Evolutionary conservation across 2,113 vertebrate genomes (phyloP).

Genomic region (chimpanzee (Pan troglodytes)): NHGRI_mPanTro3-v2.1_pri NC_072398.2:25095501-25096000

Average conservation of each 20-base stretch:
- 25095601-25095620: conserved; percentile 4
- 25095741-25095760: not conserved
- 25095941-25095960: not conserved
- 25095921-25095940: not conserved
- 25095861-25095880: not conserved
- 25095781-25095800: not conserved
- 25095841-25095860: not conserved
- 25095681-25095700: not conserved
- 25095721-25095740: not conserved
- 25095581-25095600: conserved; percentile 7
- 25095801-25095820: not conserved
- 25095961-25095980: not conserved
- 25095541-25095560: not conserved
- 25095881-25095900: not conserved
- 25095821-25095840: not conserved
- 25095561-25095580: not conserved
- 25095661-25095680: not conserved
- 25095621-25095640: conserved; percentile 9
- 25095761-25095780: not conserved
- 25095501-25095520: not conserved
- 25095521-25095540: not conserved
- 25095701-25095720: not conserved
- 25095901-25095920: not conserved
- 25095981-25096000: not conserved
- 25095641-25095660: not conserved